Percentiles rank a stretch among this genome's conserved stretches.
These are phyloP conservation scores for Silurus meridionalis DNA, from an alignment of 2,113 vertebrate species.

Conservation along the genomic window DNA sequence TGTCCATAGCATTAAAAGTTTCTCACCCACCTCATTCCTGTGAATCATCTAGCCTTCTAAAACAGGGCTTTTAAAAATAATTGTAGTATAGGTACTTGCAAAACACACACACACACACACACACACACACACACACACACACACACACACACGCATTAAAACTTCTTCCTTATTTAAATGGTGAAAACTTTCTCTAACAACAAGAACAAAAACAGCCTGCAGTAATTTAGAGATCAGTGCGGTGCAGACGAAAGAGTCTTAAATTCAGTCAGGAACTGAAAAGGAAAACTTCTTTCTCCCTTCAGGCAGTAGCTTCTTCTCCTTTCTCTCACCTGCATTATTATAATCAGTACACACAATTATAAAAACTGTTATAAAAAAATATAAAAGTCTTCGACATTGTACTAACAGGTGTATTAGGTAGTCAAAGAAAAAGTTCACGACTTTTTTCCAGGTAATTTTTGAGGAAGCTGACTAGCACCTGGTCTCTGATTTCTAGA, in stretches of 20 bases:
- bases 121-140: too few relatives aligned
- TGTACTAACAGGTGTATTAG: too few relatives aligned
- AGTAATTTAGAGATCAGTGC: conserved; percentile 8
- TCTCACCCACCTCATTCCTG: neutral
- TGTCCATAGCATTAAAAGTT: too few relatives aligned
- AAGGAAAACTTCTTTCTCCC: conserved; percentile 25
- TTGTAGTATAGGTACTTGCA: neutral
- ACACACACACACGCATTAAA: neutral
- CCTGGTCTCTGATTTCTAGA: neutral
- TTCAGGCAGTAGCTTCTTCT: conserved; percentile 34
- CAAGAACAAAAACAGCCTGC: neutral
- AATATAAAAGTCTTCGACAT: too few relatives aligned
- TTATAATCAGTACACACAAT: conserved; percentile 40
- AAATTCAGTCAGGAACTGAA: neutral
- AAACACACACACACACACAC: neutral
- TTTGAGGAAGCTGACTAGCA: neutral
- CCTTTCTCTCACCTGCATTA: conserved; percentile 15
- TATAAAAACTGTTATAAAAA: neutral
- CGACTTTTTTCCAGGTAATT: neutral
- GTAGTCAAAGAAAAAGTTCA: neutral
- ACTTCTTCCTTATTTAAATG: neutral
- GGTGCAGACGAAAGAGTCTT: neutral
- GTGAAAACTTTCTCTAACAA: neutral
- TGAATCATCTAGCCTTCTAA: neutral
- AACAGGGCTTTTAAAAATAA: neutral